phyloP scores from a whole-genome alignment of 2,113 vertebrate species.

The Charadrius vociferus region DNA sequence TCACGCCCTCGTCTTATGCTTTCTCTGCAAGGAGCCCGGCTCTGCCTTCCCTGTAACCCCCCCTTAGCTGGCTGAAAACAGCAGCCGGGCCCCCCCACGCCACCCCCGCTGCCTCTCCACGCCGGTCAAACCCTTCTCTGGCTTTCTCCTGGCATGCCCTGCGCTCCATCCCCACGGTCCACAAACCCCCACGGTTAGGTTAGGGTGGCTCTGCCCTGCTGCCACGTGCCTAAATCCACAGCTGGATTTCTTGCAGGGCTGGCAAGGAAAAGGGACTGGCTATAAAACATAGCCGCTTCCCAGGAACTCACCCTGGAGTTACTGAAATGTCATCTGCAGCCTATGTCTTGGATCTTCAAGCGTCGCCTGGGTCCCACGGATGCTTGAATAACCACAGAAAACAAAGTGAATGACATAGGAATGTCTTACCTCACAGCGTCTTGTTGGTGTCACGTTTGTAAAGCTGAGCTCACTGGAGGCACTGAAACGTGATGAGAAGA shows the following conservation, averaged over 20 bases:
- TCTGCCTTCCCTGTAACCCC: not conserved
- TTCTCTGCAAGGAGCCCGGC: not conserved
- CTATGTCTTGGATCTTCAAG: not conserved
- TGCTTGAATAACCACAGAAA: not conserved
- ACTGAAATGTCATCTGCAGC: not conserved
- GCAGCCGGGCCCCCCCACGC: not conserved
- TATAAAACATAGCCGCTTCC: not conserved
- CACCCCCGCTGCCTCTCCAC: not conserved
- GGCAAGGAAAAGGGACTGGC: too few relatives aligned
- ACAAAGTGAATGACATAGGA: not conserved
- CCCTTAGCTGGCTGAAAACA: not conserved
- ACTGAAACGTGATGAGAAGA: not conserved
- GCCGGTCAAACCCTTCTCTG: not conserved
- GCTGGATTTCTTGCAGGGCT: not conserved
- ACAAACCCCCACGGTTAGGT: rapidly evolving
- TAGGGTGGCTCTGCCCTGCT: not conserved
- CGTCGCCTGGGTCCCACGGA: too few relatives aligned
- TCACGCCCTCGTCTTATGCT: rapidly evolving
- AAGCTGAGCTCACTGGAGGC: not conserved
- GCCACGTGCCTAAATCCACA: too few relatives aligned
- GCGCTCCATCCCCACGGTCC: not conserved
- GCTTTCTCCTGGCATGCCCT: not conserved
- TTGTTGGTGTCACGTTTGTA: not conserved
- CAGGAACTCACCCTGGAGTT: not conserved
- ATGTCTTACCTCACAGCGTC: not conserved